Percentiles rank a stretch among this genome's conserved stretches.
Conservation (phyloP, 2,113 vertebrate species). For the Micronycteris hirsuta region DNA sequence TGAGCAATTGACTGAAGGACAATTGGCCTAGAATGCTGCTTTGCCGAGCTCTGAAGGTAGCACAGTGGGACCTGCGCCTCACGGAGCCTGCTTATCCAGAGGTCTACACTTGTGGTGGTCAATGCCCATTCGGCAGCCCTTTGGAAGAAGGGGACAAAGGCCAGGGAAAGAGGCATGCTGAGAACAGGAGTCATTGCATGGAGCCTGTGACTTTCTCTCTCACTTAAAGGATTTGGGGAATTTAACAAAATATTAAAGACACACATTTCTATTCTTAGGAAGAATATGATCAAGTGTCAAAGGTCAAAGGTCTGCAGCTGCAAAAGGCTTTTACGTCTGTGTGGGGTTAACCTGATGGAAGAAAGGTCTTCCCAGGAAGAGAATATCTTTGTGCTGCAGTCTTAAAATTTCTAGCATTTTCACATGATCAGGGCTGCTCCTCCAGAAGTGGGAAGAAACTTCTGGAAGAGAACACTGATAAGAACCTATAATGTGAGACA, state of each 20-base stretch:
- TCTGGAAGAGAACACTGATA: not conserved
- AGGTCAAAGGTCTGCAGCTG: not conserved
- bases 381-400: not conserved
- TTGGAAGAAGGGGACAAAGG: not conserved
- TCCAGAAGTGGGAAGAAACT: not conserved
- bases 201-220: not conserved
- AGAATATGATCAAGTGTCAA: not conserved
- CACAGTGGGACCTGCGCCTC: too few species aligned
- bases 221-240: not conserved
- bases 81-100: not conserved
- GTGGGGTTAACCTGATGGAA: not conserved
- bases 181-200: not conserved
- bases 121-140: not conserved
- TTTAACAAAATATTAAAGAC: not conserved
- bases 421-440: not conserved
- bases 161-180: not conserved
- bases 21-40: not conserved
- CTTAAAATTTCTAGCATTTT: constrained; percentile 9
- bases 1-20: not conserved
- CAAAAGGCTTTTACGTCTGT: not conserved
- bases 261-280: not conserved
- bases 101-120: rapidly evolving
- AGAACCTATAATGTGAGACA: not conserved
- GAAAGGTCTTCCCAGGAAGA: not conserved
- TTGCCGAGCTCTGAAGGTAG: not conserved